Conservation (phyloP, 2,888 invertebrate species). For the Hedya salicella region DNA sequence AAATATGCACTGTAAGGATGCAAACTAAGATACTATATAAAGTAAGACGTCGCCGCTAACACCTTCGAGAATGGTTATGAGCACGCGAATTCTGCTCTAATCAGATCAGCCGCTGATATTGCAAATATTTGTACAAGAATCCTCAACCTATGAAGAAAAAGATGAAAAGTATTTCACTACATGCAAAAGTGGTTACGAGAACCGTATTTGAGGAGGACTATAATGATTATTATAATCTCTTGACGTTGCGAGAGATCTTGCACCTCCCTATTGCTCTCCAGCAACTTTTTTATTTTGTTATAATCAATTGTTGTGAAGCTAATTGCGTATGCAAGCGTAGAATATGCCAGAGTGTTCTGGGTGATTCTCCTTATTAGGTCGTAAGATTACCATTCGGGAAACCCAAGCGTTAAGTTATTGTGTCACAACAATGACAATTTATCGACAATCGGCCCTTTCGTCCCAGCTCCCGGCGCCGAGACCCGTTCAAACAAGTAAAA, state of each 20-base stretch:
- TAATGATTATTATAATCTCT: neutral
- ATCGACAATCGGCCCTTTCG: conserved; percentile 65
- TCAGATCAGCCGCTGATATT: too few relatives aligned
- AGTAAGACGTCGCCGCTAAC: too few relatives aligned
- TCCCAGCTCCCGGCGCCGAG: conserved; percentile 51
- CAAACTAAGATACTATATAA: too few relatives aligned
- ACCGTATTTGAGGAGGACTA: too few relatives aligned
- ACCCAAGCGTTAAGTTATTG: conserved; percentile 57
- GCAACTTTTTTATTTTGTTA: neutral
- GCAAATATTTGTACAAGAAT: too few relatives aligned
- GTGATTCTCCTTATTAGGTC: conserved; percentile 43
- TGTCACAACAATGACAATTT: conserved; percentile 74
- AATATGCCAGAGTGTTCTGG: conserved; percentile 26
- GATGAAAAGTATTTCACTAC: too few relatives aligned
- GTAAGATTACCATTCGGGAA: conserved; percentile 46
- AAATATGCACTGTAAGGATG: too few relatives aligned
- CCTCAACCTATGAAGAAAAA: too few relatives aligned
- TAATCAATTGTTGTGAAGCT: neutral
- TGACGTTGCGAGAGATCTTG: neutral
- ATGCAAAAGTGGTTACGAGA: too few relatives aligned
- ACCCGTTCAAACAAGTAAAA: conserved; percentile 65
- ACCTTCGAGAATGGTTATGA: too few relatives aligned
- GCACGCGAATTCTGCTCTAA: too few relatives aligned
- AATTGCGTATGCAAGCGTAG: conserved; percentile 25
- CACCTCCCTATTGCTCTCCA: neutral